A percentile compares a stretch with the other conserved stretches of the same genome.
These are phyloP conservation scores for Meandrina meandrites DNA, from an alignment of 92 coral and sea anemone species.

Conservation along the genomic window DNA sequence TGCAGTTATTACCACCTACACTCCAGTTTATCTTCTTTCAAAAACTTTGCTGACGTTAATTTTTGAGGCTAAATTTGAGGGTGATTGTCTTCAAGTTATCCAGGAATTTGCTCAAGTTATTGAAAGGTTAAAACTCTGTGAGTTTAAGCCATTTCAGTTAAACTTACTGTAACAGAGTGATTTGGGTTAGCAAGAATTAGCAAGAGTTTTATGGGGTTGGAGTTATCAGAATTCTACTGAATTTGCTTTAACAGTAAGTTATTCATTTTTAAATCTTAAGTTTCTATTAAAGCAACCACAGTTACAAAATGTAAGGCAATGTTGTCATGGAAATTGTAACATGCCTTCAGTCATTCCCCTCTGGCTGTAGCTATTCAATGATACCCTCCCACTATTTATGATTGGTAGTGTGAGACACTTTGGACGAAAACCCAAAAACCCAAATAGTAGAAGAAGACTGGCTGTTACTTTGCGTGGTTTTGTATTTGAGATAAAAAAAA, in stretches of 20 bases:
- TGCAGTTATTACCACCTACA: too few relatives aligned
- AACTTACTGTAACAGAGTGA: too few relatives aligned
- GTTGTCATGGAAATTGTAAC: background rate
- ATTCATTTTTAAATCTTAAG: background rate
- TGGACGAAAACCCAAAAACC: background rate
- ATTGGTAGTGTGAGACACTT: background rate
- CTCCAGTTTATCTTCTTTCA: too few relatives aligned
- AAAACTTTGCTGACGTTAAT: too few relatives aligned
- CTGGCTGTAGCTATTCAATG: background rate
- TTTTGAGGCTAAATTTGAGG: too few relatives aligned
- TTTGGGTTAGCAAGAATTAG: background rate
- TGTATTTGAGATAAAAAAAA: background rate
- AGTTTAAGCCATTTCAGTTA: too few relatives aligned
- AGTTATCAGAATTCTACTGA: background rate
- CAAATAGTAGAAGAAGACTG: background rate
- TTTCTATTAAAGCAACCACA: conserved; percentile 4
- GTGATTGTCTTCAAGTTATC: background rate
- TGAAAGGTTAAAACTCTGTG: too few relatives aligned
- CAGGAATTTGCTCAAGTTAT: too few relatives aligned
- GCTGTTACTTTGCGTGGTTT: background rate
- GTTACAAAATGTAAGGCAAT: conserved; percentile 4
- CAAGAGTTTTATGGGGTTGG: background rate
- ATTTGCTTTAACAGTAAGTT: background rate
- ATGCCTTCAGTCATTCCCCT: background rate
- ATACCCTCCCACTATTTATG: background rate